Evolutionary conservation across 64 coral and sea anemone genomes (phyloP), one percentile per base, ranked within the genome.

Genomic region (Pocillopora damicornis): DNA sequence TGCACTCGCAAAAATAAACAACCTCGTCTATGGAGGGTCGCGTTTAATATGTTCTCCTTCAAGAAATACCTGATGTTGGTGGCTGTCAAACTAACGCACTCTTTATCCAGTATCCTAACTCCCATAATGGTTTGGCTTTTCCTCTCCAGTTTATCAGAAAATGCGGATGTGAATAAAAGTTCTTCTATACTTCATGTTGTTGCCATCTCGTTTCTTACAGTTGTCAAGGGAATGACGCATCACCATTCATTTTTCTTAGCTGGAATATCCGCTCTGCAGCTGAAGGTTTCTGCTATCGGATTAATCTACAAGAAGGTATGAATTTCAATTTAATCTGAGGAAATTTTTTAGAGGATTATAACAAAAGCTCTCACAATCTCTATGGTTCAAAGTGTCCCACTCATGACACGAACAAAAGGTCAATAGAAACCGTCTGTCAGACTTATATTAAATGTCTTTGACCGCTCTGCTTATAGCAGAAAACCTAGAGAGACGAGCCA

Each of bases 291-390:
- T n/a, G 73, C 77, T 60, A 88, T 88, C 20, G 86, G 86, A 17
- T 16, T 88, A 13, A 45, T 88, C 61, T 88, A 88, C 60, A 88
- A 78, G 59, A 77, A 45, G 87, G 60, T 51, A 78, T 56, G 42
- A 51, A 51, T 65, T 20, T 63, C 36, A 36, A 12, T 83, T 56
- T 69, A 63, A 23, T 82, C 22, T 69, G 63, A n/a, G 22, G 20
- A 6, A 23, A 9, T 23, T 23, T 68, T 68, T 26, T 20, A 11
- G 9, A 11, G 9, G 25, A 71, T 11, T 11, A 71, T 16, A 23
- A 10, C 25, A 23, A 71, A 71, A 23, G 1, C n/a, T 9, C 22
- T 20, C 8, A 10, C 22, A 71, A 11, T 0, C 11, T 11, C 11
- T 71, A 20, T 71, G 8, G 17, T 51, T 51, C 42, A 51, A 51